Evolutionary conservation across 2,113 vertebrate species (phyloP).

Genomic region (Monopterus albus): DNA sequence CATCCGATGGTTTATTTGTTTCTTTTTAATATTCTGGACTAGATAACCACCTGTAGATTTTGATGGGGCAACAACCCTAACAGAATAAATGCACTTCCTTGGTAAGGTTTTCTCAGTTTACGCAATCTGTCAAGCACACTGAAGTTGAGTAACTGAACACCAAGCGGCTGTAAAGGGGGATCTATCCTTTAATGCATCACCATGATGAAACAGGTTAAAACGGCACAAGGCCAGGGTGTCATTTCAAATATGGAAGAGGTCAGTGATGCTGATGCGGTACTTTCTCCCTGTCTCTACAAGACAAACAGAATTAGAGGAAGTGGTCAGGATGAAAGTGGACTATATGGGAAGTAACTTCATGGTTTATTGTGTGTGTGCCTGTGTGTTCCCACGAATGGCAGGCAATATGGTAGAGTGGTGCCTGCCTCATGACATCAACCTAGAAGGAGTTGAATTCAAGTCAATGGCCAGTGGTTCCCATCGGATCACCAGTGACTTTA

Average conservation of each 20-base stretch:
- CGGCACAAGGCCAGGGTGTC: background rate
- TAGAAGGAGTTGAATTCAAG: conserved; percentile 98
- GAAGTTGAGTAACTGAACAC: background rate
- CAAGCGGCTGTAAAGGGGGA: background rate
- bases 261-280: conserved; percentile 49
- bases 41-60: accelerated
- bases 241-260: background rate
- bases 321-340: conserved; percentile 42
- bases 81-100: too few species aligned
- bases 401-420: conserved; percentile 99
- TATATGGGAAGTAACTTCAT: conserved; percentile 24
- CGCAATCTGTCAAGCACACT: background rate
- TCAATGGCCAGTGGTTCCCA: conserved; percentile 99
- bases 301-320: conserved; percentile 50
- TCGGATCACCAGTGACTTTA: conserved; percentile 94
- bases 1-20: background rate
- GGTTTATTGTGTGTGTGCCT: background rate
- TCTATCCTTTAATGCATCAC: too few species aligned
- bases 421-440: conserved; percentile 93
- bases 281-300: conserved; percentile 35
- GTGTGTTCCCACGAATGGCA: conserved; percentile 67
- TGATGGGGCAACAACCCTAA: background rate
- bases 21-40: background rate
- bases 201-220: too few species aligned
- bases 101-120: background rate